A percentile compares a stretch with the other conserved stretches of the same genome.
Evolutionary conservation across 1,140 invertebrate genomes (phyloP).

Genomic region (Atta cephalotes): DNA sequence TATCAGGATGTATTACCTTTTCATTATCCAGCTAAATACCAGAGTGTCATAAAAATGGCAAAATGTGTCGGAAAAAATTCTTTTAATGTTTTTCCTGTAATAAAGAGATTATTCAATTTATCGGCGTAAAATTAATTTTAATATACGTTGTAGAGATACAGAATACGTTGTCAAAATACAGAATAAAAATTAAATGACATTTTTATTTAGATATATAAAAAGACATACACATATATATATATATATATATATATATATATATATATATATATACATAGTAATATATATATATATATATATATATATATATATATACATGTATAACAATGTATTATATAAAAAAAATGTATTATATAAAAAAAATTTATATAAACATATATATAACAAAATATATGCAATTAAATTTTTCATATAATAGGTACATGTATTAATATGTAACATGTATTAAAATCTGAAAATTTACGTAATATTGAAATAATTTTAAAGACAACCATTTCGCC

Average conservation of each 20-base stretch:
- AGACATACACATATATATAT: neutral
- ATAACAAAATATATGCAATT: no score
- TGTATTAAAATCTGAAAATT: neutral
- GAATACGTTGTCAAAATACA: no score
- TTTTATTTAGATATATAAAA: neutral
- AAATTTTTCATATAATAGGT: no score
- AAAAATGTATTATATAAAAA: no score
- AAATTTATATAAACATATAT: no score
- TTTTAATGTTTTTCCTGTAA: neutral
- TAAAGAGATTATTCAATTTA: neutral
- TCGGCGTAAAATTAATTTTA: constrained; percentile 8
- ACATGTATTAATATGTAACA: no score
- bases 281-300: no score
- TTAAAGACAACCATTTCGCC: neutral
- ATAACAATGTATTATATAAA: no score
- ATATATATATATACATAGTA: no score
- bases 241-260: no score
- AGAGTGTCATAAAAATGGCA: neutral
- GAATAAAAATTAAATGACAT: neutral
- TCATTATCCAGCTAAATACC: neutral
- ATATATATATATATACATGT: no score
- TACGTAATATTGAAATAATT: neutral
- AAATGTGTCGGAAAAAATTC: neutral
- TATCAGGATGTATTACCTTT: neutral
- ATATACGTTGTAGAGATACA: neutral